These are phyloP conservation scores for Phaethornis superciliosus DNA, from an alignment of 2,113 vertebrate genomes.

Conservation along the genomic window DNA sequence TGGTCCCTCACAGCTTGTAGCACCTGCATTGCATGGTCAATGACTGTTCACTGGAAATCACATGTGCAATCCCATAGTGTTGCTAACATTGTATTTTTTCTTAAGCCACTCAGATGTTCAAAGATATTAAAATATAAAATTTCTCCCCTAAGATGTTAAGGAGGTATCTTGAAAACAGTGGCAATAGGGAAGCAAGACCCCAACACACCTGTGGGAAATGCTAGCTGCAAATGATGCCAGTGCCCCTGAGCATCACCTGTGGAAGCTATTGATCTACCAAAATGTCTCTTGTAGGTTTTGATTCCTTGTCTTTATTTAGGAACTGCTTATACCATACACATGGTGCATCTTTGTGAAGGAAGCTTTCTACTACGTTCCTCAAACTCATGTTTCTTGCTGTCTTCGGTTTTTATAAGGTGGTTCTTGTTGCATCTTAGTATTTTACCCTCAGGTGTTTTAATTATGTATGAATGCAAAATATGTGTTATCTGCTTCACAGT, in stretches of 20 bases:
- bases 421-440: not conserved
- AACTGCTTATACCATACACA: not conserved
- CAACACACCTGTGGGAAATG: not conserved
- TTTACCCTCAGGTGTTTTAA: not conserved
- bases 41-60: not conserved
- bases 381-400: not conserved
- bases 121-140: not conserved
- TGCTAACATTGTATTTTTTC: not conserved
- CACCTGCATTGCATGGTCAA: not conserved
- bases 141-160: not conserved
- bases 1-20: not conserved
- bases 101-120: not conserved
- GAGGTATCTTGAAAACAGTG: rapidly evolving
- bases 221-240: not conserved
- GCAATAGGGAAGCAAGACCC: not conserved
- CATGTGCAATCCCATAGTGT: not conserved
- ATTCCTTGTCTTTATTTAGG: not conserved
- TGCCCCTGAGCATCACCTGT: not conserved
- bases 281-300: not conserved
- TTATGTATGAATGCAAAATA: not conserved
- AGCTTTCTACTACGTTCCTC: not conserved
- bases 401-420: not conserved
- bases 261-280: not conserved
- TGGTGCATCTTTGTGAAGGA: not conserved
- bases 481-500: not conserved